Conservation (phyloP, 1,140 invertebrate genomes). For the Apis laboriosa region DNA sequence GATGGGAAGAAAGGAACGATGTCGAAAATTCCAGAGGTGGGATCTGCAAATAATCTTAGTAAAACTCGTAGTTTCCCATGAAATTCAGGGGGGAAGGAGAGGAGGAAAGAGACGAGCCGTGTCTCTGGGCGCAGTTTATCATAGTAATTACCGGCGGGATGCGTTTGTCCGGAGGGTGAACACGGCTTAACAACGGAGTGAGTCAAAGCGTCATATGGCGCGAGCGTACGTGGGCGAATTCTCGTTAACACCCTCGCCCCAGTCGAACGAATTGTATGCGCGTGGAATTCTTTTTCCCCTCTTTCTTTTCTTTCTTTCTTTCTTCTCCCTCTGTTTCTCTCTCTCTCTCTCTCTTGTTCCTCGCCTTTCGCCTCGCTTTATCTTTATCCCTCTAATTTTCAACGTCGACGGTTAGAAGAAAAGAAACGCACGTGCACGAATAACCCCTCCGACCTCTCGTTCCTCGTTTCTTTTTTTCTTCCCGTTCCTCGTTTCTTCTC, state of each 20-base stretch:
- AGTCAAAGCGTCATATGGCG: slow-evolving; percentile 74
- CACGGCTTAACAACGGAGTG: slow-evolving; percentile 57
- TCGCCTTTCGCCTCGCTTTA: slow-evolving; percentile 9
- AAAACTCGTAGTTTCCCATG: slow-evolving; percentile 22
- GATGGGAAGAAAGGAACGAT: background rate
- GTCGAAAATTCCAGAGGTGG: background rate
- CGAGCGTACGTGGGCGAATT: slow-evolving; percentile 66
- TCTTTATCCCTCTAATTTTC: background rate
- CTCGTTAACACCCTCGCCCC: slow-evolving; percentile 73
- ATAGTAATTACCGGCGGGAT: slow-evolving; percentile 72
- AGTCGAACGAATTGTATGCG: slow-evolving; percentile 67
- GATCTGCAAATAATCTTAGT: slow-evolving; percentile 4
- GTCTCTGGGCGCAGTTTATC: slow-evolving; percentile 69
- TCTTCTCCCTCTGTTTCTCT: slow-evolving; percentile 9
- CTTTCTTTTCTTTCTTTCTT: slow-evolving; percentile 34
- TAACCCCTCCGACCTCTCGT: background rate
- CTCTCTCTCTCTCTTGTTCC: slow-evolving; percentile 9
- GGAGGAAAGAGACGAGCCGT: slow-evolving; percentile 22
- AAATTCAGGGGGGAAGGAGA: slow-evolving; percentile 38
- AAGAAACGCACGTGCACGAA: slow-evolving; percentile 4
- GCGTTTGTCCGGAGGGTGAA: slow-evolving; percentile 64
- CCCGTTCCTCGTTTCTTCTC: background rate
- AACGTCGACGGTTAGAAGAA: background rate
- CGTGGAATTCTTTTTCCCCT: slow-evolving; percentile 53
- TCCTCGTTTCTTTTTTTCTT: too few species aligned